A percentile compares a stretch with the other conserved stretches of the same genome.
phyloP scores from a whole-genome alignment of 2,797 vertebrate genomes.

The Thripadectes ignobilis region DNA sequence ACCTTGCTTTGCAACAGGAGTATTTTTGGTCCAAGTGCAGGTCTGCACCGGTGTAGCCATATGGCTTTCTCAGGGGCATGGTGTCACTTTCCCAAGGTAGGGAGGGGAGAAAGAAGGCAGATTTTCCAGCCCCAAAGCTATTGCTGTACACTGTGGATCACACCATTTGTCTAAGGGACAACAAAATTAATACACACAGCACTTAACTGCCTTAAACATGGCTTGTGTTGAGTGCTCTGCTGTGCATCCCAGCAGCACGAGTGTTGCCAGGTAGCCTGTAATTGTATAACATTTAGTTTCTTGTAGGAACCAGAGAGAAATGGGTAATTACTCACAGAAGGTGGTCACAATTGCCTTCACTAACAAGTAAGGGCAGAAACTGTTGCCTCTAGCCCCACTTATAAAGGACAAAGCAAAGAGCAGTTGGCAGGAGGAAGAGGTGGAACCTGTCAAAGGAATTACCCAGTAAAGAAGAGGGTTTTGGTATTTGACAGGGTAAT shows the following conservation, averaged over 20 bases:
- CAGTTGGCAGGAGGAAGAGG: constrained; percentile 42
- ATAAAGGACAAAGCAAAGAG: constrained; percentile 36
- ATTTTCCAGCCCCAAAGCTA: not conserved
- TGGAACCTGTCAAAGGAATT: constrained; percentile 36
- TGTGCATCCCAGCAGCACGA: not conserved
- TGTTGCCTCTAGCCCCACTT: constrained; percentile 34
- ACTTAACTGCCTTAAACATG: not conserved
- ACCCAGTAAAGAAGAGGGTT: constrained; percentile 24
- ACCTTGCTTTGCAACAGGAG: not conserved
- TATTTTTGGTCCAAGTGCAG: not conserved
- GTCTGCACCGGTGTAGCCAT: not conserved
- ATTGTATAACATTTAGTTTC: constrained; percentile 15
- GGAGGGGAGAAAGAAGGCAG: not conserved
- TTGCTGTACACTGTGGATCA: fast-evolving
- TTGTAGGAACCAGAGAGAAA: constrained; percentile 4
- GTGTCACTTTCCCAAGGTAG: not conserved
- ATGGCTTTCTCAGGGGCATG: fast-evolving
- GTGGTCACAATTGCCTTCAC: constrained; percentile 45
- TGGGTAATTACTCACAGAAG: constrained; percentile 49
- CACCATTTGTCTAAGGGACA: not conserved
- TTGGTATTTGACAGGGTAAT: constrained; percentile 54
- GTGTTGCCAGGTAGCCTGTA: not conserved
- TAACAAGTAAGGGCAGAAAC: constrained; percentile 48
- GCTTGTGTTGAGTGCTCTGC: not conserved
- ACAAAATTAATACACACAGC: not conserved